Conservation (phyloP, 2,113 vertebrate genomes). For the Picathartes gymnocephalus region DNA sequence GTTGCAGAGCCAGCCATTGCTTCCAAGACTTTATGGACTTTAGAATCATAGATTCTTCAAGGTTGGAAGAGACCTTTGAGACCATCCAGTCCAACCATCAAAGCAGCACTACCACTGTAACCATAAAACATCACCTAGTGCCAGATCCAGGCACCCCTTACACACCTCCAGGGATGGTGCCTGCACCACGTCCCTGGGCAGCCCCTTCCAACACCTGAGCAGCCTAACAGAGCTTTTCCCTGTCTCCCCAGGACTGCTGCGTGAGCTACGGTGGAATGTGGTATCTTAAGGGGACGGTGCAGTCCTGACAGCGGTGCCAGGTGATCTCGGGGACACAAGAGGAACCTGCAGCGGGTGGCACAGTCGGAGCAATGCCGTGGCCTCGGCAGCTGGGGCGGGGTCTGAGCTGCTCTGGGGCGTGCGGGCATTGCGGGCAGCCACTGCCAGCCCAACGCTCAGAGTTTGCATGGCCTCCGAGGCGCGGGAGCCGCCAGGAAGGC, state of each 20-base stretch:
- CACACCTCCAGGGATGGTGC: rapidly evolving
- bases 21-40: neutral
- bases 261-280: slow-evolving; percentile 91
- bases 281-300: slow-evolving; percentile 97
- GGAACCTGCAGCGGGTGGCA: neutral
- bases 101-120: neutral
- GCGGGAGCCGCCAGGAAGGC: neutral
- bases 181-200: neutral
- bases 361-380: neutral
- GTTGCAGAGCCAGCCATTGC: neutral
- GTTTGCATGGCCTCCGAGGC: neutral
- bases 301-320: slow-evolving; percentile 81
- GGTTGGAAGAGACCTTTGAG: neutral
- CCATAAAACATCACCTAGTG: neutral
- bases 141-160: neutral
- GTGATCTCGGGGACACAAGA: neutral
- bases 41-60: neutral
- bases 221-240: neutral
- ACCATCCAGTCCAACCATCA: neutral
- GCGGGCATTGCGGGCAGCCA: neutral
- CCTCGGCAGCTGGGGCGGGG: neutral
- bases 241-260: slow-evolving; percentile 88
- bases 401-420: neutral
- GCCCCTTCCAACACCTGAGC: rapidly evolving
- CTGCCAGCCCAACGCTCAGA: neutral